Conservation (phyloP, 2,888 invertebrate genomes). For the Tachystola acroxantha region DNA sequence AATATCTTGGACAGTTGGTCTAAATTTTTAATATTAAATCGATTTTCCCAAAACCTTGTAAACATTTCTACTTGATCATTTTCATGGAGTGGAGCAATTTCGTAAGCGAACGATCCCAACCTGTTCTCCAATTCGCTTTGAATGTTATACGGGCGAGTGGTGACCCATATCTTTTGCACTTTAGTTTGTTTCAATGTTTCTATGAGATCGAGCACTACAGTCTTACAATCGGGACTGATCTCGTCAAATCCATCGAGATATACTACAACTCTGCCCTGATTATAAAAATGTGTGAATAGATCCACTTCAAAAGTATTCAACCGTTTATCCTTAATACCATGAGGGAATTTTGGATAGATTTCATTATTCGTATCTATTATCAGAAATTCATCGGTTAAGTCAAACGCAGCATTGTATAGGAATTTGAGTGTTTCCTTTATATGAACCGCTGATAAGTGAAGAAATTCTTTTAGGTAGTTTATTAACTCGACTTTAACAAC, state of each 20-base stretch:
- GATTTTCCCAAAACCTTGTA: background rate
- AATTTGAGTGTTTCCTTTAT: background rate
- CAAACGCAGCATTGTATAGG: background rate
- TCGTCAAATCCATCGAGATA: background rate
- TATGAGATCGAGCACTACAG: background rate
- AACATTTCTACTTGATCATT: background rate
- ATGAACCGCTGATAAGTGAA: background rate
- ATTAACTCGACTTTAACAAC: background rate
- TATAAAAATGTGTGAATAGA: background rate
- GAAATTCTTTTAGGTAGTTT: background rate
- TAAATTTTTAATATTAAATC: background rate
- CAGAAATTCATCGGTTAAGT: background rate
- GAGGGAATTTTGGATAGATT: background rate
- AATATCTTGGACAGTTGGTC: background rate
- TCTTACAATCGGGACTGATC: background rate
- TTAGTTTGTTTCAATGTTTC: background rate
- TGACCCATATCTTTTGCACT: constrained; percentile 1
- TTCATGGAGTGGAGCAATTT: background rate
- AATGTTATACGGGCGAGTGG: constrained; percentile 1
- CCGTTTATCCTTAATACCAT: background rate
- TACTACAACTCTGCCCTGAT: background rate
- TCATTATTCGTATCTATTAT: background rate
- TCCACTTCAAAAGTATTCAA: background rate
- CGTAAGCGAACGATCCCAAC: background rate
- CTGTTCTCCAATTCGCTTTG: background rate